Evolutionary conservation across 53 echinoderm and acorn worm species (phyloP).

Genomic region (Zoroaster sp.): DNA sequence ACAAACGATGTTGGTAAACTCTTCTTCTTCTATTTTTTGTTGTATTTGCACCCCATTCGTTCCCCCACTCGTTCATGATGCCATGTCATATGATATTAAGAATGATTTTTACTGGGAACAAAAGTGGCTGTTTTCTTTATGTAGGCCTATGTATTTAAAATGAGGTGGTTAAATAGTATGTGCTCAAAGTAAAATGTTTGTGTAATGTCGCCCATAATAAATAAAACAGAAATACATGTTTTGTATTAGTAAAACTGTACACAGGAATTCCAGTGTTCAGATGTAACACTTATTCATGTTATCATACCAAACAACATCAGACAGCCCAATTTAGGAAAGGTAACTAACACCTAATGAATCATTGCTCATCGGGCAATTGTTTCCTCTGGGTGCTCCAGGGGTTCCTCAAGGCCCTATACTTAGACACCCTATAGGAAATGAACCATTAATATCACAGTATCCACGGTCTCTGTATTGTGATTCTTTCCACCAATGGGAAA

Average conservation of each 20-base stretch:
- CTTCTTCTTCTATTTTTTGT: too few species aligned
- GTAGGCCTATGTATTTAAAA: too few species aligned
- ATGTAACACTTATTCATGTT: not conserved
- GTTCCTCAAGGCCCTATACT: not conserved
- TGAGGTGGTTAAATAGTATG: too few species aligned
- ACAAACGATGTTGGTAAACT: too few species aligned
- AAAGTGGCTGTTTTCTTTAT: too few species aligned
- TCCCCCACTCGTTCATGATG: too few species aligned
- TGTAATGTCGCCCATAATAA: too few species aligned
- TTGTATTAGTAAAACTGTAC: not conserved
- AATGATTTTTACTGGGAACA: too few species aligned
- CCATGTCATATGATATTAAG: too few species aligned
- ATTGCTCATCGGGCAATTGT: slow-evolving; percentile 18
- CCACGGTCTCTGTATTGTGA: not conserved
- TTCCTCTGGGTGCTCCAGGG: not conserved
- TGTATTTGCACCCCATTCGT: too few species aligned
- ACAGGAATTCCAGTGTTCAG: not conserved
- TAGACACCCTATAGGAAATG: slow-evolving; percentile 31
- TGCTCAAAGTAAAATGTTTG: too few species aligned
- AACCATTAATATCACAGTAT: not conserved
- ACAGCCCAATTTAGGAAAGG: not conserved
- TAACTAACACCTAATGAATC: slow-evolving; percentile 1
- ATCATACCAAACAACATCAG: not conserved
- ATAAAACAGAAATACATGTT: not conserved
- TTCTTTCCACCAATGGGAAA: not conserved